phyloP scores from a whole-genome alignment of 2,888 invertebrate genomes.

The Athripsodes cinereus region DNA sequence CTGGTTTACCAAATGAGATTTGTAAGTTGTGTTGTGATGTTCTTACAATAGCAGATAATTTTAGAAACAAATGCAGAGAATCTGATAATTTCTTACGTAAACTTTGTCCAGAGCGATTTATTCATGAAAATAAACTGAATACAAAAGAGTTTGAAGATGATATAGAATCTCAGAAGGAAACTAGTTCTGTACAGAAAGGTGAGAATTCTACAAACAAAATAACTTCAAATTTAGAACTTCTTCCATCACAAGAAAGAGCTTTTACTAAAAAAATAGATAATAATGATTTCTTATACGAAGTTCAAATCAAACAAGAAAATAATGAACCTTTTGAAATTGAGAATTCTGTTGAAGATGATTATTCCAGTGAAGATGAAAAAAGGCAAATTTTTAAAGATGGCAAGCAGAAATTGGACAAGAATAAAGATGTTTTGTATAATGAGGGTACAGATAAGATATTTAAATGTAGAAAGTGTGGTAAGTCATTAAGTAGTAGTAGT shows the following conservation, averaged over 20 bases:
- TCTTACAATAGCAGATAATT: slow-evolving; percentile 8
- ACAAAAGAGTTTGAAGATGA: slow-evolving; percentile 2
- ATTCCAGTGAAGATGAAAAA: neutral
- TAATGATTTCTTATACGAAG: neutral
- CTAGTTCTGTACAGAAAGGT: neutral
- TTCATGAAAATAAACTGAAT: neutral
- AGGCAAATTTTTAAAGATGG: no score
- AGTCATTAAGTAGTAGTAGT: no score
- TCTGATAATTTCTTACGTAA: slow-evolving; percentile 35
- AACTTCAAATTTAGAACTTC: no score
- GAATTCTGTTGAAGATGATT: neutral
- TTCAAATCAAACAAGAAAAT: neutral
- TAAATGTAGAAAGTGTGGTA: no score
- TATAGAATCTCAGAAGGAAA: neutral
- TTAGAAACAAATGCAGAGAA: slow-evolving; percentile 35
- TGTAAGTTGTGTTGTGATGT: slow-evolving; percentile 8
- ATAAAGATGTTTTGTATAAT: neutral
- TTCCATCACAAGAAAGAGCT: neutral
- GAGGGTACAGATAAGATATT: no score
- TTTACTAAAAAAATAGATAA: neutral
- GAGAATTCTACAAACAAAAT: neutral
- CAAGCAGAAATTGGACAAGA: neutral
- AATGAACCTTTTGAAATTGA: neutral
- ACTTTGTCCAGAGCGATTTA: neutral
- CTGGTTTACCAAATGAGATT: slow-evolving; percentile 35